Conservation (phyloP, 2,113 vertebrate genomes). For the Dascyllus trimaculatus region DNA sequence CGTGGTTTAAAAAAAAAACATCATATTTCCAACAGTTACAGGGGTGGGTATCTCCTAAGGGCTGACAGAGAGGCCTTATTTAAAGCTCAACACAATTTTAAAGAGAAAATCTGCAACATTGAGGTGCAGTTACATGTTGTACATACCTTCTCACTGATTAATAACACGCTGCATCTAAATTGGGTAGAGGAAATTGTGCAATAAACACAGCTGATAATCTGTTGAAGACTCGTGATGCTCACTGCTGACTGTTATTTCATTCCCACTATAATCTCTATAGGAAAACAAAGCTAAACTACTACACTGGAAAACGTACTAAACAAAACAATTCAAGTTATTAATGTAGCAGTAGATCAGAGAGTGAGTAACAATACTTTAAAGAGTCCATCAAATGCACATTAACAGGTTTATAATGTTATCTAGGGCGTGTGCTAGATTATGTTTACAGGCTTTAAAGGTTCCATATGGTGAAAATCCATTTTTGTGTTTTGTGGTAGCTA, state of each 20-base stretch:
- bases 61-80: background rate
- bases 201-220: background rate
- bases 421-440: too few relatives aligned
- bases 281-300: background rate
- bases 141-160: conserved; percentile 7
- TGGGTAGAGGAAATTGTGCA: conserved; percentile 5
- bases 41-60: background rate
- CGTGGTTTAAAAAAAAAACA: background rate
- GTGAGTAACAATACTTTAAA: too few relatives aligned
- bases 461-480: too few relatives aligned
- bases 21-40: background rate
- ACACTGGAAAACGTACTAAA: background rate
- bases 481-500: too few relatives aligned
- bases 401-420: too few relatives aligned
- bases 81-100: too few relatives aligned
- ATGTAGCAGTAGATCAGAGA: too few relatives aligned
- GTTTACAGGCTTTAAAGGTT: too few relatives aligned
- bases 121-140: background rate
- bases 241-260: background rate
- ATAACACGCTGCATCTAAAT: background rate
- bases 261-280: background rate
- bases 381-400: too few relatives aligned
- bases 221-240: background rate
- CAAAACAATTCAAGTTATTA: too few relatives aligned
- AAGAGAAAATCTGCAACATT: too few relatives aligned